These are phyloP conservation scores for Ictalurus furcatus DNA, from an alignment of 2,113 vertebrate genomes.

Conservation along the genomic window DNA sequence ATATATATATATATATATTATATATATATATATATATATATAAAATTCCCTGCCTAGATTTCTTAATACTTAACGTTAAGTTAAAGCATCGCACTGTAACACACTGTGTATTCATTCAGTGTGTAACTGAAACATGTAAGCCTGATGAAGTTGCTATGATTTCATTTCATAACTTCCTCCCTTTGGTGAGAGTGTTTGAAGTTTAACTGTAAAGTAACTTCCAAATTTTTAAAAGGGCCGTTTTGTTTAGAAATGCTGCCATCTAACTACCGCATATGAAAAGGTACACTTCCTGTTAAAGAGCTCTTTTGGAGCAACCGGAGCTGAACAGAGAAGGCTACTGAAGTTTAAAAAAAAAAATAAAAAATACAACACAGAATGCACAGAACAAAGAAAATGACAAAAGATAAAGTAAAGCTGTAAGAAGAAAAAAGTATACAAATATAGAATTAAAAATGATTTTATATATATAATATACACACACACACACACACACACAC, in stretches of 20 bases:
- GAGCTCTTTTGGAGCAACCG: slow-evolving; percentile 15
- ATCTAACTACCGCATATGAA: slow-evolving; percentile 42
- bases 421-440: not conserved
- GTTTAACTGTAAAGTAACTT: slow-evolving; percentile 42
- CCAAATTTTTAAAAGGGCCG: slow-evolving; percentile 40
- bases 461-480: no score
- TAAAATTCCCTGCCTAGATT: not conserved
- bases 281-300: slow-evolving; percentile 39
- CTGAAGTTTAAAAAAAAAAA: not conserved
- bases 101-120: not conserved
- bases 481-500: no score
- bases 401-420: not conserved
- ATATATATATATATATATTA: no score
- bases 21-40: no score
- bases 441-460: not conserved
- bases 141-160: not conserved
- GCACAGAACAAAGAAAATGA: not conserved
- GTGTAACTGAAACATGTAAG: not conserved
- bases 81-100: not conserved
- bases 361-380: not conserved
- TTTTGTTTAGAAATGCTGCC: slow-evolving; percentile 45
- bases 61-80: not conserved
- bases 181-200: slow-evolving; percentile 39
- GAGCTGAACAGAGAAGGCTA: not conserved
- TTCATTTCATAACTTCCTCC: slow-evolving; percentile 17